These are phyloP conservation scores for Drosophila paucipuncta DNA, from an alignment of 2,888 invertebrate species.

Conservation along the genomic window DNA sequence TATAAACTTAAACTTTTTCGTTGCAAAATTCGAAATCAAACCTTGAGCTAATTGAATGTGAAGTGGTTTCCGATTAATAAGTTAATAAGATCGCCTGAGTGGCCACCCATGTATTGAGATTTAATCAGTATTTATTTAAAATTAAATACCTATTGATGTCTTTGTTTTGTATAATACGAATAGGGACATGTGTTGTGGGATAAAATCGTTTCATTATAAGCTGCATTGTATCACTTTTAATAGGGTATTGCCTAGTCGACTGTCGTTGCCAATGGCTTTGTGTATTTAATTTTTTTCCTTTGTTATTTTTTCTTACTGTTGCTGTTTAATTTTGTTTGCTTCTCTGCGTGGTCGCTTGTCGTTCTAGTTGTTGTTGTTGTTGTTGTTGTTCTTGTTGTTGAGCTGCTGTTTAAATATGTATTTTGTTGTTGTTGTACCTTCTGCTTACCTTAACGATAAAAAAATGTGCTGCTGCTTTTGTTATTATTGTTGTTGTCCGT, in stretches of 20 bases:
- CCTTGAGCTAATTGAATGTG: not conserved
- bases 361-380: not conserved
- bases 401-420: slow-evolving; percentile 75
- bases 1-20: not conserved
- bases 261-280: not conserved
- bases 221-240: not conserved
- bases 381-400: slow-evolving; percentile 24
- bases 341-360: slow-evolving; percentile 51
- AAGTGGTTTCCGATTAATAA: not conserved
- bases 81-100: not conserved
- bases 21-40: not conserved
- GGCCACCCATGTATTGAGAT: not conserved
- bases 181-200: not conserved
- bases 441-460: slow-evolving; percentile 76
- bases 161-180: not conserved
- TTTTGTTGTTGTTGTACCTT: slow-evolving; percentile 59
- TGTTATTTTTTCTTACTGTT: slow-evolving; percentile 35
- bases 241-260: slow-evolving; percentile 22
- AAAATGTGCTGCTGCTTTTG: slow-evolving; percentile 62
- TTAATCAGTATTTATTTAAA: not conserved
- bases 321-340: slow-evolving; percentile 75
- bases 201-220: not conserved
- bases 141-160: not conserved
- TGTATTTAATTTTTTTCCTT: slow-evolving; percentile 26
- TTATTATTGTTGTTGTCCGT: slow-evolving; percentile 48